Evolutionary conservation across 2,113 vertebrate species (phyloP).

Genomic region (Dolichotis patagonum): DNA sequence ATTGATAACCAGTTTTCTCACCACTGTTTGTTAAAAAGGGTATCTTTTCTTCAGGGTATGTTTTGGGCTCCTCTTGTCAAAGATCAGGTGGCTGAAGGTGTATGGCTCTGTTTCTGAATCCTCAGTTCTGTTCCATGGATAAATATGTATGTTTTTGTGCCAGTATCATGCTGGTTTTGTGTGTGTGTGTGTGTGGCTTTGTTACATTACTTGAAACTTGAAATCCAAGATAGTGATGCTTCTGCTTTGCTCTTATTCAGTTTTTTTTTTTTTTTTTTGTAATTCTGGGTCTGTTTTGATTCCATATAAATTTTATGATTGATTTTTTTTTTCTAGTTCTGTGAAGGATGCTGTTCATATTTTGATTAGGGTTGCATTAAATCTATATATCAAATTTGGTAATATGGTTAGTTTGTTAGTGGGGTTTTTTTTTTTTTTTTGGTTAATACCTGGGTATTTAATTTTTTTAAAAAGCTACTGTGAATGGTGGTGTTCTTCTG

Average conservation of each 20-base stretch:
- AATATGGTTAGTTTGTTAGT: neutral
- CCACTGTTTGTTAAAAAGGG: neutral
- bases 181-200: neutral
- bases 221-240: neutral
- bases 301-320: neutral
- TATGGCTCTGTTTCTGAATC: neutral
- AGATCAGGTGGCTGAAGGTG: neutral
- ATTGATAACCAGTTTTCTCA: neutral
- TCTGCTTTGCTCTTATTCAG: neutral
- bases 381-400: neutral
- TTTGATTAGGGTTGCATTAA: neutral
- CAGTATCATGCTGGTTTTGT: neutral
- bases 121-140: neutral
- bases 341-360: neutral
- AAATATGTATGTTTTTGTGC: neutral
- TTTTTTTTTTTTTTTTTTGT: neutral
- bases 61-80: neutral
- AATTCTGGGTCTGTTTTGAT: neutral
- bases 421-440: neutral
- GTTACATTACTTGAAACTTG: neutral
- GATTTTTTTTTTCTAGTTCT: neutral
- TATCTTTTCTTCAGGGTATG: neutral
- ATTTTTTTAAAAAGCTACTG: neutral
- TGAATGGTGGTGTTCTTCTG: neutral
- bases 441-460: neutral